Conservation (phyloP, 2,888 invertebrate genomes). For the Osmoderma eremita region DNA sequence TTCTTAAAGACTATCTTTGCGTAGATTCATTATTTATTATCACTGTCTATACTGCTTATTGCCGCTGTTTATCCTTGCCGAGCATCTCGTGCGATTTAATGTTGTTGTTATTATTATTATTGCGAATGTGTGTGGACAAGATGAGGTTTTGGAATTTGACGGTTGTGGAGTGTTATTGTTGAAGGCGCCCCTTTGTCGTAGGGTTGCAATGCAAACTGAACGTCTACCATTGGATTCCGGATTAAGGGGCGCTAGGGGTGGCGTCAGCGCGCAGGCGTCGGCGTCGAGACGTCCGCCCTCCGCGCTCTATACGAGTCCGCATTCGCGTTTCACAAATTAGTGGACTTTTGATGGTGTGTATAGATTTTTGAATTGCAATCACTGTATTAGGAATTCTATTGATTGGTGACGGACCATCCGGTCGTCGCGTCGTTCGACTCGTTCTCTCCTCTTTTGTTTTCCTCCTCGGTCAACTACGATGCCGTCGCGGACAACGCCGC, state of each 20-base stretch:
- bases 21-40: conserved; percentile 6
- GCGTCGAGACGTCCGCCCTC: conserved; percentile 59
- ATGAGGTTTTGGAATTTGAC: conserved; percentile 31
- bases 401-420: conserved; percentile 33
- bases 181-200: conserved; percentile 54
- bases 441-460: conserved; percentile 36
- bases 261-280: conserved; percentile 55
- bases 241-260: conserved; percentile 51
- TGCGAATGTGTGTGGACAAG: conserved; percentile 13
- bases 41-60: conserved; percentile 18
- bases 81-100: conserved; percentile 1
- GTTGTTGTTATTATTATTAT: conserved; percentile 20
- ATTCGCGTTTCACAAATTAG: conserved; percentile 64
- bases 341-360: conserved; percentile 63
- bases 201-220: conserved; percentile 58
- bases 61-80: background rate
- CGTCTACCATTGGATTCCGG: conserved; percentile 63
- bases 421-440: conserved; percentile 16
- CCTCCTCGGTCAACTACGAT: conserved; percentile 26
- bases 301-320: conserved; percentile 60
- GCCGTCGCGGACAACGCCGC: conserved; percentile 28
- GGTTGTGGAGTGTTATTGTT: conserved; percentile 39
- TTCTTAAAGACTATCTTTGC: no score
- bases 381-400: conserved; percentile 43
- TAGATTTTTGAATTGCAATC: conserved; percentile 64